These are phyloP conservation scores for Falco naumanni DNA, from an alignment of 2,797 vertebrate species.

Conservation along the genomic window DNA sequence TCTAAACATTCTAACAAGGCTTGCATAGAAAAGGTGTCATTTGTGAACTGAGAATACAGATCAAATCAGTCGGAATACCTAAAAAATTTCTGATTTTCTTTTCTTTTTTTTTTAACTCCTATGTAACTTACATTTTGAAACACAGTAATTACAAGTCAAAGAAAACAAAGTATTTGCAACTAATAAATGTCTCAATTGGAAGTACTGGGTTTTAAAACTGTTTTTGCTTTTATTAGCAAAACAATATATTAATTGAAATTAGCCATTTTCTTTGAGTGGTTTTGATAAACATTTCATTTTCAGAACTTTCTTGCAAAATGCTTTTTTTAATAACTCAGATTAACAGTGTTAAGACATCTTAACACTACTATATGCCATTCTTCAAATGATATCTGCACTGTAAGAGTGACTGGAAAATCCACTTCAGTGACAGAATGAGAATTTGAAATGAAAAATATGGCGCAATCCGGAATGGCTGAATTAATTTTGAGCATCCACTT, in stretches of 20 bases:
- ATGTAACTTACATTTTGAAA: neutral
- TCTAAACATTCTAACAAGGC: neutral
- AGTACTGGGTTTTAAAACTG: neutral
- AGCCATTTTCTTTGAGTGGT: neutral
- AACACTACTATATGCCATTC: neutral
- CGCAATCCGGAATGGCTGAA: neutral
- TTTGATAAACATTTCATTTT: neutral
- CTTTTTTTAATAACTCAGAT: neutral
- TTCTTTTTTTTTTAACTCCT: neutral
- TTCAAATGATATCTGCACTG: neutral
- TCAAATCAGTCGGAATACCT: neutral
- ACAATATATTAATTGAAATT: neutral
- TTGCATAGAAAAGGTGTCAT: neutral
- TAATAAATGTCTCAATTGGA: neutral
- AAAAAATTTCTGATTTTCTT: neutral
- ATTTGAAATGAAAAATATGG: neutral
- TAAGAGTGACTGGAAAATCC: neutral
- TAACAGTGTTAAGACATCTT: neutral
- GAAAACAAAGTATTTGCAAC: neutral
- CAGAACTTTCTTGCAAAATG: neutral
- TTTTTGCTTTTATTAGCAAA: neutral
- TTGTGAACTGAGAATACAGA: neutral
- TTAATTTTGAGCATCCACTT: neutral
- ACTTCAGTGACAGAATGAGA: neutral
- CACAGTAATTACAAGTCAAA: neutral